Evolutionary conservation across 2,888 invertebrate species (phyloP).

Genomic region (Nymphalis polychloros): DNA sequence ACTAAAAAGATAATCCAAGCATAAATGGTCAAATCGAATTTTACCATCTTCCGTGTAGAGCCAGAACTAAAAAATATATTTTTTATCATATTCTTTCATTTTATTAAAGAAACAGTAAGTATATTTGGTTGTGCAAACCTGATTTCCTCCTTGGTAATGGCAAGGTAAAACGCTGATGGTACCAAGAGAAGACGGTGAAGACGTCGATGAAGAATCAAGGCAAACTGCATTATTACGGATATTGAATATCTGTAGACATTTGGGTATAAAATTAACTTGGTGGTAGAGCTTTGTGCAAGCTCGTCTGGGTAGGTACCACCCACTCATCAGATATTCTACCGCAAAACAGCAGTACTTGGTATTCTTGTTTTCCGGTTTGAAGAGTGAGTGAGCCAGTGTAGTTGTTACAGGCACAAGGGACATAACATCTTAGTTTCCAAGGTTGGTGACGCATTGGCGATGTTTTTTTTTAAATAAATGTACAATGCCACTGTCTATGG

Average conservation of each 20-base stretch:
- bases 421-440: too few relatives aligned
- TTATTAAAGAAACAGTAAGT: neutral
- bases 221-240: constrained; percentile 24
- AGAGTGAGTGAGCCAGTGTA: too few relatives aligned
- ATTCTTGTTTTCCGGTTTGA: too few relatives aligned
- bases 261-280: too few relatives aligned
- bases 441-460: too few relatives aligned
- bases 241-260: constrained; percentile 28
- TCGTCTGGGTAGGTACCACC: too few relatives aligned
- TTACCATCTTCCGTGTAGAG: constrained; percentile 33
- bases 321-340: too few relatives aligned
- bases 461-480: too few relatives aligned
- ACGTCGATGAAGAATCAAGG: constrained; percentile 23
- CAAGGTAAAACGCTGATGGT: constrained; percentile 23
- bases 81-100: neutral
- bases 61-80: constrained; percentile 34
- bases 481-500: too few relatives aligned
- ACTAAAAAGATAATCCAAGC: constrained; percentile 31
- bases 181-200: constrained; percentile 8
- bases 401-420: too few relatives aligned
- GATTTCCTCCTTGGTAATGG: constrained; percentile 36
- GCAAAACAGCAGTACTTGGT: too few relatives aligned
- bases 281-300: too few relatives aligned
- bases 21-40: constrained; percentile 33
- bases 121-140: constrained; percentile 18